phyloP scores from a whole-genome alignment of 2,113 vertebrate species.

The Leiothrix lutea region DNA sequence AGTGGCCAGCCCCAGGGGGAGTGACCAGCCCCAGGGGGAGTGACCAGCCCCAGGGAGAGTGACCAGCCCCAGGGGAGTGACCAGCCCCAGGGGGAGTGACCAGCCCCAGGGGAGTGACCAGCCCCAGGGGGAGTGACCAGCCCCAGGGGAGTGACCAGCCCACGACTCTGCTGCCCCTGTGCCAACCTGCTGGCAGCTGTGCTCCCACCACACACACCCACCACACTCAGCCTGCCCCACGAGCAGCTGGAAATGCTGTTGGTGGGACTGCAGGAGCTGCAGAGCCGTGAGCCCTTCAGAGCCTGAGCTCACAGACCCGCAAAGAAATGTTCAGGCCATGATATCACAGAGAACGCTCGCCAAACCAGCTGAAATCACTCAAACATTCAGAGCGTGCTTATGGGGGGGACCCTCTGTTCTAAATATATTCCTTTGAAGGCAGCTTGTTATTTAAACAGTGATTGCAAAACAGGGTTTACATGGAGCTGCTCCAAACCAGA shows the following conservation, averaged over 20 bases:
- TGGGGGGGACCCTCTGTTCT: conserved; percentile 18
- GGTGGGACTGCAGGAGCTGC: neutral
- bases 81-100: neutral
- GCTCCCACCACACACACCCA: neutral
- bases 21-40: neutral
- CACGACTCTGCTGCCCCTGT: neutral
- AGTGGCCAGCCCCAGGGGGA: neutral
- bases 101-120: neutral
- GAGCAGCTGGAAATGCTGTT: neutral
- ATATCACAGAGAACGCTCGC: conserved; percentile 46
- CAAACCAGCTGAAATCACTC: conserved; percentile 70
- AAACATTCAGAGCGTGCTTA: conserved; percentile 25
- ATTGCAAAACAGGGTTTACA: conserved; percentile 47
- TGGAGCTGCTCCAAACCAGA: neutral
- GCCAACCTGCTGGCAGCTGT: neutral
- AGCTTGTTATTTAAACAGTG: conserved; percentile 44
- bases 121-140: neutral
- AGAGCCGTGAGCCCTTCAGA: neutral
- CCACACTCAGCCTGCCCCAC: neutral
- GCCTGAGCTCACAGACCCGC: neutral
- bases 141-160: neutral
- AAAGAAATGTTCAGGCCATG: conserved; percentile 37
- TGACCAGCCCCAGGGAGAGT: too few species aligned
- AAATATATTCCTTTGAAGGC: conserved; percentile 64
- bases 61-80: neutral